Evolutionary conservation across 1,140 invertebrate genomes (phyloP).

Genomic region (Cyclina sinensis): DNA sequence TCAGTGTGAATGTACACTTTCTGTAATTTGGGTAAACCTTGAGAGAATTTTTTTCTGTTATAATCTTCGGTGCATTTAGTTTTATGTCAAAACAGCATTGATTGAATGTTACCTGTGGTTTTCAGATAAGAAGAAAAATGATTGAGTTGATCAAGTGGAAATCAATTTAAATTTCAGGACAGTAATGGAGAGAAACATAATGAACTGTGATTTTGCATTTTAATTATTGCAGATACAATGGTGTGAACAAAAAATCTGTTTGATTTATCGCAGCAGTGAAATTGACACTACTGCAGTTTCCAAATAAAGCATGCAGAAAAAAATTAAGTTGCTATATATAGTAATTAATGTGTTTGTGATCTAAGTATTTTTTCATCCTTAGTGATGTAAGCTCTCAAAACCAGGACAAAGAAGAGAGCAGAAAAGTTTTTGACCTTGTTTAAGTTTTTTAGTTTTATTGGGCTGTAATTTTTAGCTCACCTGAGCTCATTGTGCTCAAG

Average conservation of each 20-base stretch:
- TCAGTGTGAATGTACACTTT: too few relatives aligned
- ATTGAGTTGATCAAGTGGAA: conserved; percentile 63
- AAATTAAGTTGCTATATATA: neutral
- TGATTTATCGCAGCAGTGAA: neutral
- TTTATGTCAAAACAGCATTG: conserved; percentile 39
- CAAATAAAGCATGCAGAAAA: neutral
- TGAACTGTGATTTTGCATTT: conserved; percentile 40
- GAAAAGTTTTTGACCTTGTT: too few relatives aligned
- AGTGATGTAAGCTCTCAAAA: too few relatives aligned
- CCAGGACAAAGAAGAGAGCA: too few relatives aligned
- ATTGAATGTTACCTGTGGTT: conserved; percentile 62
- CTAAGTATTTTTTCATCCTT: too few relatives aligned
- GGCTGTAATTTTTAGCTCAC: neutral
- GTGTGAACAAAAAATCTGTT: neutral
- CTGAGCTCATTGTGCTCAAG: too few relatives aligned
- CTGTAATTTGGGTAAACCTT: neutral
- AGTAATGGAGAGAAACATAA: neutral
- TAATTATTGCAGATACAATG: conserved; percentile 33
- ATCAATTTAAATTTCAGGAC: conserved; percentile 58
- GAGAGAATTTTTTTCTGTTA: neutral
- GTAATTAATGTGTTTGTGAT: neutral
- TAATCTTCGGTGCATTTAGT: conserved; percentile 43
- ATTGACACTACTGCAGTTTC: neutral
- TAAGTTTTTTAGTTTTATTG: too few relatives aligned
- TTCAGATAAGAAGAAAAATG: conserved; percentile 59